Conservation (phyloP, 2,888 invertebrate genomes). For the Hirtodrosophila trivittata region DNA sequence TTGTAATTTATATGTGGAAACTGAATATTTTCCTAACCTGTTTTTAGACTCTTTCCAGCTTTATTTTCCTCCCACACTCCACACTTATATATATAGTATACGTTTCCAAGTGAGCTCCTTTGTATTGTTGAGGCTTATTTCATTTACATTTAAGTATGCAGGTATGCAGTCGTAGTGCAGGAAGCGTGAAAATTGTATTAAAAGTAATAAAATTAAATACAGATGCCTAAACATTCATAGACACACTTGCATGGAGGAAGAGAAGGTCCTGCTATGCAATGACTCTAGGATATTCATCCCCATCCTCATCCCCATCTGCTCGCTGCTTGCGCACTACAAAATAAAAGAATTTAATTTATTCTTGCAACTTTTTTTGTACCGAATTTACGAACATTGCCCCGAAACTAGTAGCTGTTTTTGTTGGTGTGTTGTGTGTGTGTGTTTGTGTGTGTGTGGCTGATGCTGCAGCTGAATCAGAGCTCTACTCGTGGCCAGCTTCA, state of each 20-base stretch:
- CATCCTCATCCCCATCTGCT: constrained; percentile 16
- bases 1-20: no score
- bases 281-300: neutral
- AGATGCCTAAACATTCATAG: constrained; percentile 52
- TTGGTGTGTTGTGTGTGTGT: constrained; percentile 11
- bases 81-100: no score
- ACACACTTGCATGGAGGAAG: constrained; percentile 5
- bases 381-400: constrained; percentile 64
- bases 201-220: constrained; percentile 66
- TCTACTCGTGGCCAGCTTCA: constrained; percentile 46
- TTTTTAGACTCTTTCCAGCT: no score
- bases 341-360: constrained; percentile 78
- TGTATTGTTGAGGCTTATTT: constrained; percentile 14
- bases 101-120: neutral
- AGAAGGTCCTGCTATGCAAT: neutral
- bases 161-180: constrained; percentile 47
- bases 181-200: constrained; percentile 60
- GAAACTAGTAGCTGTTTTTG: constrained; percentile 20
- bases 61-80: no score
- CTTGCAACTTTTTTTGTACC: constrained; percentile 64
- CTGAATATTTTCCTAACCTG: no score
- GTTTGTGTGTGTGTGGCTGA: constrained; percentile 8
- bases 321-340: constrained; percentile 38
- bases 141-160: neutral
- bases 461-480: constrained; percentile 43